Base-by-base conservation (phyloP, 53 echinoderm and acorn worm species). In the Antedon mediterranea region DNA sequence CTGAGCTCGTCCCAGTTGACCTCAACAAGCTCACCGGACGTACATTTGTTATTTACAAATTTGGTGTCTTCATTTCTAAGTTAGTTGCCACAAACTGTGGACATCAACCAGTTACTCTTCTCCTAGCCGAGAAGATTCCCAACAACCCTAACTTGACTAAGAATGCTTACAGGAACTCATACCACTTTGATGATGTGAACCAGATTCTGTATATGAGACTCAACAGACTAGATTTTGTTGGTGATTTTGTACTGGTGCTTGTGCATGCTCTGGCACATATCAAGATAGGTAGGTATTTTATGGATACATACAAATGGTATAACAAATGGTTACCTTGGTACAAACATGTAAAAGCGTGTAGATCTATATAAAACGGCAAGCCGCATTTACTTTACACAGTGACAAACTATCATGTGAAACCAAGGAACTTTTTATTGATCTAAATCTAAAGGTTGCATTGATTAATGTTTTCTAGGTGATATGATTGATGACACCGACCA, bases 201-300 rank as follows among this genome's bases (percentile, higher is more conserved):
- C 76, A 82, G 31, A 92, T 95, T 43, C 79, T 95, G 80, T 95
- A 95, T 71, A 79, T 95, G 71, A 77, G 97, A 28, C 70, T 83
- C 73, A 92, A 84, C 0, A 80, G 97, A 78, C 83, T 95, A 76
- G 86, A 90, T 26, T 81, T 78, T 8, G 88, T 95, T 0, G 97
- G 97, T 18, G 92, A 95, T n/a, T 95, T 95, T 30, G 57, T 95
- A 82, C 78, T 95, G 70, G 97, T 95, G 23, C 71, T 95, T 34
- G 75, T 95, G 28, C 97, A 95, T 73, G 97, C 97, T 20, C 76
- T 95, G 72, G 92, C 97, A 30, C 97, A 95, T 78, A 86, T 95
- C 71, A 92, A 95, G 75, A 78, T 89, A 34, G 91, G 91, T 91
- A 43, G 11, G 37, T 37, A 11, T 37, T 37, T 37, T 4, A 11